Evolutionary conservation across 2,113 vertebrate species (phyloP).

Genomic region (Cettia cetti): DNA sequence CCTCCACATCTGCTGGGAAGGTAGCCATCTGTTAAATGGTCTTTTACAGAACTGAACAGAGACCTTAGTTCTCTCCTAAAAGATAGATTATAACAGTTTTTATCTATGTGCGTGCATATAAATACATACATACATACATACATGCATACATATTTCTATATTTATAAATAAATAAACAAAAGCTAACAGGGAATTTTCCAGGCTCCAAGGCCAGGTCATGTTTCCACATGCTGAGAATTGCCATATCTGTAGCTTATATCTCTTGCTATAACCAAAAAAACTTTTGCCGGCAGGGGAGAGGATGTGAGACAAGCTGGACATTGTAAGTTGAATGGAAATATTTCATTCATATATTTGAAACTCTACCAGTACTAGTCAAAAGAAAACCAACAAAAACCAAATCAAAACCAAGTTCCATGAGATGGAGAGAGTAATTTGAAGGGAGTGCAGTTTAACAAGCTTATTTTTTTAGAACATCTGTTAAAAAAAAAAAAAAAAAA

Average conservation of each 20-base stretch:
- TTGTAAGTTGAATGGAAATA: background rate
- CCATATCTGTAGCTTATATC: background rate
- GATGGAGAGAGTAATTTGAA: background rate
- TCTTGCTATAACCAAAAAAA: background rate
- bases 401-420: background rate
- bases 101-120: background rate
- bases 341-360: background rate
- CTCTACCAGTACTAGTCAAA: background rate
- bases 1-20: background rate
- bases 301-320: rapidly evolving
- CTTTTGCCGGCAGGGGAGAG: background rate
- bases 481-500: background rate
- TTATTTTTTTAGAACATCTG: background rate
- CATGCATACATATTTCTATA: too few relatives aligned
- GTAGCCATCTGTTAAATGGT: background rate
- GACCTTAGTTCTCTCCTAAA: background rate
- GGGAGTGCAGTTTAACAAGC: background rate
- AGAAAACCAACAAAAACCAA: background rate
- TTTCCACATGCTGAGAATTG: background rate
- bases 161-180: background rate
- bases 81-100: background rate
- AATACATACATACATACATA: background rate
- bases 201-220: background rate
- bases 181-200: background rate
- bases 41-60: background rate